phyloP scores from a whole-genome alignment of 2,113 vertebrate genomes.

The Plectropomus leopardus region DNA sequence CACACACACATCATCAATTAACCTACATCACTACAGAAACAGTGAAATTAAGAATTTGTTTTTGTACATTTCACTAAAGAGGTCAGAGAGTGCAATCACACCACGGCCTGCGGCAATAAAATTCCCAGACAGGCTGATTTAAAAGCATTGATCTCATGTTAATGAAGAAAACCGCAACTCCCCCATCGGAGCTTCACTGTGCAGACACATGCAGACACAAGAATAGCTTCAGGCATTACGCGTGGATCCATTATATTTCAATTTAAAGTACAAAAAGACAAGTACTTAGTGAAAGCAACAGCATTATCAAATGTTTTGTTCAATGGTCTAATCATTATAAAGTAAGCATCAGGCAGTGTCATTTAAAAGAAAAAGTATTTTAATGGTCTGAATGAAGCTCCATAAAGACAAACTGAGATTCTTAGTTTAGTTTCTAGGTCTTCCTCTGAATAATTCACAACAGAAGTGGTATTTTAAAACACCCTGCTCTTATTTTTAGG shows the following conservation, averaged over 20 bases:
- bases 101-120: slow-evolving; percentile 38
- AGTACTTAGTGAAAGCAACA: not conserved
- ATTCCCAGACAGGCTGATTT: slow-evolving; percentile 63
- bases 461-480: slow-evolving; percentile 57
- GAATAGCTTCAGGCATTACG: slow-evolving; percentile 19
- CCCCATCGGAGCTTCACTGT: slow-evolving; percentile 10
- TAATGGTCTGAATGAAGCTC: not conserved
- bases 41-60: slow-evolving; percentile 3
- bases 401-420: slow-evolving; percentile 37
- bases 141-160: slow-evolving; percentile 71
- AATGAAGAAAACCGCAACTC: slow-evolving; percentile 52
- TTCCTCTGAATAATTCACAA: slow-evolving; percentile 66
- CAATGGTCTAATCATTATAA: slow-evolving; percentile 3
- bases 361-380: too few species aligned
- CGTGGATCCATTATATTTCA: slow-evolving; percentile 21
- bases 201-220: slow-evolving; percentile 36
- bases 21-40: not conserved
- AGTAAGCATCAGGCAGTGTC: not conserved
- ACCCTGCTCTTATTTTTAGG: slow-evolving; percentile 56
- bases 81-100: slow-evolving; percentile 56
- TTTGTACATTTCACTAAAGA: slow-evolving; percentile 15
- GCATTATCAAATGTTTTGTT: slow-evolving; percentile 15
- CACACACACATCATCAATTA: not conserved
- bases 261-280: slow-evolving; percentile 38
- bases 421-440: slow-evolving; percentile 15